A percentile compares a stretch with the other conserved stretches of the same genome.
Conservation (phyloP, 2,797 vertebrate species). For the Echeneis naucrates region DNA sequence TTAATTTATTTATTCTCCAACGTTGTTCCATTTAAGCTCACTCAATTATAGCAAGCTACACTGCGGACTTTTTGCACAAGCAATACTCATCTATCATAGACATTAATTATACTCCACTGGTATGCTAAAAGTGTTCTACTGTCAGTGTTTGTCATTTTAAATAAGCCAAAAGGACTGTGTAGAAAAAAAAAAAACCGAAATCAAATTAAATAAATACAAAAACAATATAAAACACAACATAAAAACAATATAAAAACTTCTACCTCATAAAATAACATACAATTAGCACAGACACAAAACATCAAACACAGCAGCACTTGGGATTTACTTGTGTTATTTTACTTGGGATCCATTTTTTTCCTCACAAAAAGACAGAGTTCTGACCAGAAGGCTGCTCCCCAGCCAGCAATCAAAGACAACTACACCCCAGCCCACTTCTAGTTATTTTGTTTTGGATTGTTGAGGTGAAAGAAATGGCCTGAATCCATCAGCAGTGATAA, state of each 20-base stretch:
- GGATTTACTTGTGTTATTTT: no score
- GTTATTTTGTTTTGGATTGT: slow-evolving; percentile 65
- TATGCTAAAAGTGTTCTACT: slow-evolving; percentile 11
- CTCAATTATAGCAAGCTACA: slow-evolving; percentile 6
- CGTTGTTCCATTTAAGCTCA: slow-evolving; percentile 6
- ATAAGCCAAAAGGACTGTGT: slow-evolving; percentile 16
- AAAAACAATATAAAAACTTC: neutral
- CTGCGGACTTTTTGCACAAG: neutral
- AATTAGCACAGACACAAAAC: neutral
- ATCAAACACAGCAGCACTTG: slow-evolving; percentile 6
- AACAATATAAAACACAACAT: no score
- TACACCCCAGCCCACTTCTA: slow-evolving; percentile 34
- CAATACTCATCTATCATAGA: slow-evolving; percentile 3
- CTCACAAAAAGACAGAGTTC: neutral
- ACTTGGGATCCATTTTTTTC: slow-evolving; percentile 5
- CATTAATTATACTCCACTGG: slow-evolving; percentile 5
- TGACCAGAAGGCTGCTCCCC: slow-evolving; percentile 14
- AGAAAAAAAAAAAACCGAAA: no score
- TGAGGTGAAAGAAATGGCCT: slow-evolving; percentile 66
- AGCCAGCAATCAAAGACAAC: slow-evolving; percentile 58
- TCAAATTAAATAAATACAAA: neutral
- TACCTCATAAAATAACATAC: neutral
- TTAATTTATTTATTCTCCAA: neutral
- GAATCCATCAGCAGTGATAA: slow-evolving; percentile 77
- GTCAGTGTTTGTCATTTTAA: slow-evolving; percentile 1